These are phyloP conservation scores for Lepus timidus DNA, from an alignment of 2,113 vertebrate species.

Conservation along the genomic window DNA sequence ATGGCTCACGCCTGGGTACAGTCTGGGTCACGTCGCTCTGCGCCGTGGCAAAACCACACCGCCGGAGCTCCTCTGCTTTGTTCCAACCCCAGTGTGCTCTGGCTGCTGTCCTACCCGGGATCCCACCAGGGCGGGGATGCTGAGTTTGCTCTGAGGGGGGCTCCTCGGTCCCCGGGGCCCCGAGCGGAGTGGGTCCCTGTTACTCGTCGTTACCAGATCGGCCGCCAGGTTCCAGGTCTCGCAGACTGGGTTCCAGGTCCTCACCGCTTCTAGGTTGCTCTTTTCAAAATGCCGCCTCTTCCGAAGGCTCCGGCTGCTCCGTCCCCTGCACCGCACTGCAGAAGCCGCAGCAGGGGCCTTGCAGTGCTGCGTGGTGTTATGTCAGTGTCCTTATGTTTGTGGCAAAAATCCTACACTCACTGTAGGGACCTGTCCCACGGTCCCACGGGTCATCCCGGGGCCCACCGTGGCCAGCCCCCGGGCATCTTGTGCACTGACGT, in stretches of 20 bases:
- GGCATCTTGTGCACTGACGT: background rate
- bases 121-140: too few relatives aligned
- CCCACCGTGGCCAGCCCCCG: background rate
- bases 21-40: background rate
- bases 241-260: constrained; percentile 23
- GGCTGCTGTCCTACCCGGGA: too few relatives aligned
- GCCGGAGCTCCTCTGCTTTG: too few relatives aligned
- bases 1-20: background rate
- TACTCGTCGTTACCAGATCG: background rate
- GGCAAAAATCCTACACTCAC: constrained; percentile 16
- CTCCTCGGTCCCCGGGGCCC: background rate
- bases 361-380: background rate
- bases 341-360: background rate
- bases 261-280: background rate
- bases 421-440: background rate
- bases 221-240: background rate
- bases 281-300: background rate
- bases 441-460: background rate
- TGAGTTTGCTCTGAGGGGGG: constrained; percentile 17
- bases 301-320: background rate
- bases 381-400: constrained; percentile 24
- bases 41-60: too few relatives aligned
- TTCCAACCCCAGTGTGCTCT: background rate
- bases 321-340: background rate
- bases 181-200: constrained; percentile 36